Conservation (phyloP, 2,888 invertebrate species). For the Tetranychus piercei region DNA sequence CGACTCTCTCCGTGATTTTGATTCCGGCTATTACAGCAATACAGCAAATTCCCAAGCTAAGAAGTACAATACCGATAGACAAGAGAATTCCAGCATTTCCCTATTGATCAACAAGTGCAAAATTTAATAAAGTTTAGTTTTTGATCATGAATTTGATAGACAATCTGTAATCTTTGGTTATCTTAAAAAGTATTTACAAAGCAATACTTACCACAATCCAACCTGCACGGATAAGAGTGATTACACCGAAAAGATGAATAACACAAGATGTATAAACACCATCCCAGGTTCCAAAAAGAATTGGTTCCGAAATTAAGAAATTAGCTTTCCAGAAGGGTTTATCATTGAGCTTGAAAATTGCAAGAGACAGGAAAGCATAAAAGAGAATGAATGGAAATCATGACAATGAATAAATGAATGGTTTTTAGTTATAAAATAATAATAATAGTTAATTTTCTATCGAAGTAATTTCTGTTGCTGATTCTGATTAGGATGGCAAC, state of each 20-base stretch:
- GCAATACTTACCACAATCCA: slow-evolving; percentile 60
- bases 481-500: background rate
- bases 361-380: background rate
- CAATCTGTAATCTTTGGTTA: slow-evolving; percentile 26
- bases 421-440: background rate
- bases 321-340: slow-evolving; percentile 91
- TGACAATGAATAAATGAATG: background rate
- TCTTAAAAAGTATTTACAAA: slow-evolving; percentile 26
- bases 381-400: background rate
- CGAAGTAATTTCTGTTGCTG: background rate
- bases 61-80: slow-evolving; percentile 35
- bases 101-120: slow-evolving; percentile 28
- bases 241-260: slow-evolving; percentile 92
- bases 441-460: background rate
- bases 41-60: slow-evolving; percentile 47
- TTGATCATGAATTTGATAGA: background rate
- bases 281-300: slow-evolving; percentile 91
- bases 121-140: background rate
- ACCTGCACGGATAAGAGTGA: slow-evolving; percentile 84
- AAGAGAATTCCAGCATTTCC: slow-evolving; percentile 39
- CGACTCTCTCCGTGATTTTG: slow-evolving; percentile 83
- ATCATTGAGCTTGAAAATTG: slow-evolving; percentile 18
- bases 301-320: slow-evolving; percentile 85
- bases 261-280: slow-evolving; percentile 93
- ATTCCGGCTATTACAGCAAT: slow-evolving; percentile 85